Percentiles rank a stretch among this genome's conserved stretches.
Evolutionary conservation across 2,113 vertebrate species (phyloP).

Genomic region (Coptodon bakossiorum): DNA sequence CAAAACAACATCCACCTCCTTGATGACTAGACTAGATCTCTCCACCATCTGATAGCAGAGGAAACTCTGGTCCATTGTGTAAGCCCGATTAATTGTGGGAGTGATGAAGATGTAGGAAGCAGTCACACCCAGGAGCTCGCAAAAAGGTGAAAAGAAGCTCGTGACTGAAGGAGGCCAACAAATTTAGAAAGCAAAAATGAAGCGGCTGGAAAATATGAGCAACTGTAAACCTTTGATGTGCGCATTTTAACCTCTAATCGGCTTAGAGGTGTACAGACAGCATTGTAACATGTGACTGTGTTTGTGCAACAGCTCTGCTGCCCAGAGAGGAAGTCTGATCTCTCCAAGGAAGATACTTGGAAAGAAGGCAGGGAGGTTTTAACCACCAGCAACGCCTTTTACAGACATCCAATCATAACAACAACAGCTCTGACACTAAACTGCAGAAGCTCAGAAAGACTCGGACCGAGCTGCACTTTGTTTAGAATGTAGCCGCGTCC

Average conservation of each 20-base stretch:
- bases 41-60: slow-evolving; percentile 7
- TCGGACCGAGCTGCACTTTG: background rate
- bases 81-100: slow-evolving; percentile 15
- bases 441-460: background rate
- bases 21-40: slow-evolving; percentile 37
- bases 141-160: slow-evolving; percentile 15
- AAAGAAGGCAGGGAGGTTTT: background rate
- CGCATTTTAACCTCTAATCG: background rate
- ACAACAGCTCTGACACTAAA: background rate
- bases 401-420: background rate
- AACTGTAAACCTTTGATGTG: background rate
- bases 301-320: background rate
- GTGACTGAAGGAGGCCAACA: background rate
- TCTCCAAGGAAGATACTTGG: background rate
- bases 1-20: background rate
- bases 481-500: background rate
- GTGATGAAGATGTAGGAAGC: slow-evolving; percentile 36
- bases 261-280: background rate
- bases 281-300: background rate
- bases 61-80: slow-evolving; percentile 47
- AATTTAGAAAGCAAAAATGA: background rate
- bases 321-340: background rate
- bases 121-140: slow-evolving; percentile 11
- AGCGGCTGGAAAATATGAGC: slow-evolving; percentile 11
- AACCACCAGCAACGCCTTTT: background rate